Percentiles rank a stretch among this genome's conserved stretches.
These are phyloP conservation scores for Ochotona princeps DNA, from an alignment of 2,113 vertebrate genomes.

Conservation along the genomic window DNA sequence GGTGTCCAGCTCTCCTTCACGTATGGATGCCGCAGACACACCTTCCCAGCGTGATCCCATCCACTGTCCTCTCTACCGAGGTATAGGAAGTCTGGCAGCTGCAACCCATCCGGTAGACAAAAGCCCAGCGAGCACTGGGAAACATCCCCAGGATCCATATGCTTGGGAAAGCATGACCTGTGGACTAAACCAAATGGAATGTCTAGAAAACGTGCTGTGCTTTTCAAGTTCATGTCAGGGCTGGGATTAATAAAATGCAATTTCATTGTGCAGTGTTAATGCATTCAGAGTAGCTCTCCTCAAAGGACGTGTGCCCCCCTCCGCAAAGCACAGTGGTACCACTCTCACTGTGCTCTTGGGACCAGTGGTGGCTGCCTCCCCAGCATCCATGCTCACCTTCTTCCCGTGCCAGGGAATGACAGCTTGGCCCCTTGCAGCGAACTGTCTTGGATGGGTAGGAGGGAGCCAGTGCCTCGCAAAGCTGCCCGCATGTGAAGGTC, in stretches of 20 bases:
- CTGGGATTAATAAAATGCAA: neutral
- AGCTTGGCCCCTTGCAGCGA: neutral
- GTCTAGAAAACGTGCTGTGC: neutral
- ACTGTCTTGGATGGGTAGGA: neutral
- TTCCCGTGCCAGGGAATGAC: neutral
- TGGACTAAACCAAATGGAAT: neutral
- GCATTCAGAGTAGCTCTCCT: neutral
- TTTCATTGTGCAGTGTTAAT: neutral
- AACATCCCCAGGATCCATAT: neutral
- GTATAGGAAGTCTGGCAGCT: neutral
- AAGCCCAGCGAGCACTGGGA: neutral
- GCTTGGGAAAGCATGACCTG: neutral
- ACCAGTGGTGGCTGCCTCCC: neutral
- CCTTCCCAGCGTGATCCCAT: rapidly evolving
- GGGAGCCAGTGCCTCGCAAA: neutral
- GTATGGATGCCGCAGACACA: rapidly evolving
- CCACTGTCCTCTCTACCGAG: neutral
- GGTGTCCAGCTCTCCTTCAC: neutral
- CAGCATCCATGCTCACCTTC: too few relatives aligned
- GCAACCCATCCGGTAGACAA: neutral
- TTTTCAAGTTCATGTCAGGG: neutral
- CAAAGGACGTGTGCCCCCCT: neutral
- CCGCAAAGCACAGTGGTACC: too few relatives aligned
- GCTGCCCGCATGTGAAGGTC: neutral
- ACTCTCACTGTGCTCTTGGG: neutral